Evolutionary conservation across 2,888 invertebrate species (phyloP), one percentile per base, ranked within the genome.

Genomic region (Synergus umbraculus): DNA sequence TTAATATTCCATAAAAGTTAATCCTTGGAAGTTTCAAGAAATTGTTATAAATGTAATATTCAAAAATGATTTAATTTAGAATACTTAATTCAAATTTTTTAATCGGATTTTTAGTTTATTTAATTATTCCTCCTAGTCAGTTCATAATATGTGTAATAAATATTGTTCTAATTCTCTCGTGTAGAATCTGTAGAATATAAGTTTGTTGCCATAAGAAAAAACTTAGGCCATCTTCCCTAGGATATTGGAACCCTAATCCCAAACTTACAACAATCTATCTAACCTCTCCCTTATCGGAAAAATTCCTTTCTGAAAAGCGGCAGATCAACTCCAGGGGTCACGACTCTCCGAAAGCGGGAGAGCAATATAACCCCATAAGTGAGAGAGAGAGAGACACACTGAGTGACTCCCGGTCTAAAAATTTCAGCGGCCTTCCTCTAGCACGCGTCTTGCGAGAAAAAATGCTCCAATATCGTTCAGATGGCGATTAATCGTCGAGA

Each of bases 281-380:
- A 49, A 29, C 49, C 41, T 69, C 49, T 69, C 29, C 37, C 69
- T 69, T 29, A 49, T 69, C 37, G 37, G 37, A 69, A 69, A 73
- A 73, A 73, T 73, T 54, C 54, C 49, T 73, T 49, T 49, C 73
- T 49, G 54, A 73, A 73, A 73, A 73, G 73, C 49, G 54, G 54
- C 73, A 22, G 41, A n/a, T 73, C 73, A 73, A 54, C 73, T 41
- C 4, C 54, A 37, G 54, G 73, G 73, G 29, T 37, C 54, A 37
- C 54, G 73, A 73, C 54, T 54, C n/a, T 54, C 73, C 3, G 54
- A 73, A 44, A 22, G 18, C 43, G 66, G 2, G 12, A 64, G 37
- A 64, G 64, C 22, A 29, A 64, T 7, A 37, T 37, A 37, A 37
- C 37, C 37, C 5, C 37, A 37, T 37, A 37, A 7, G 5, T 37